A percentile compares a stretch with the other conserved stretches of the same genome.
Evolutionary conservation across 2,113 vertebrate species (phyloP).

Genomic region (Lota lota): DNA sequence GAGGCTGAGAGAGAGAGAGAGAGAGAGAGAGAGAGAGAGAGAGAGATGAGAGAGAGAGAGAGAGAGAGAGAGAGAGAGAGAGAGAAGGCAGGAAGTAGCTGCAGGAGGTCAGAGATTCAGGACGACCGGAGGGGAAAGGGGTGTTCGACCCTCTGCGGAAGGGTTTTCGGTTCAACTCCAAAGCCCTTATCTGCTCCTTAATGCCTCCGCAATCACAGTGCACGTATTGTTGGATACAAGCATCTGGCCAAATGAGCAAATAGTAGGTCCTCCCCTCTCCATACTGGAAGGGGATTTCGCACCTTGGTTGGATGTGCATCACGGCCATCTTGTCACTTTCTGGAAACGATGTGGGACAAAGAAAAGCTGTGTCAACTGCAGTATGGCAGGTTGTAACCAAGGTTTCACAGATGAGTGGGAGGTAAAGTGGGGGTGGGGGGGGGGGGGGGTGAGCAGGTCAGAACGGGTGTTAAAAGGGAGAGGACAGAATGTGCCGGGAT

Average conservation of each 20-base stretch:
- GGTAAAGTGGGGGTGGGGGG: slow-evolving; percentile 1
- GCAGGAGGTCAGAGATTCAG: no score
- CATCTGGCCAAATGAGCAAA: neutral
- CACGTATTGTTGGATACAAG: neutral
- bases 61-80: slow-evolving; percentile 20
- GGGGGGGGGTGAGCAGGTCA: neutral
- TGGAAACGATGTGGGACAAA: slow-evolving; percentile 55
- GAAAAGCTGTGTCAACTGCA: slow-evolving; percentile 54
- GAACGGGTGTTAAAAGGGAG: neutral
- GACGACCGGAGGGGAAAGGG: no score
- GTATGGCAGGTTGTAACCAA: slow-evolving; percentile 62
- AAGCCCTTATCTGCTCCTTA: no score
- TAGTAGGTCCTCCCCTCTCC: slow-evolving; percentile 30
- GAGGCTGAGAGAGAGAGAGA: slow-evolving; percentile 25
- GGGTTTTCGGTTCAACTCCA: no score
- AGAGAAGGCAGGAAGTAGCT: no score
- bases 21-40: no score
- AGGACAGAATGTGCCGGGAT: slow-evolving; percentile 3
- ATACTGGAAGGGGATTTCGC: slow-evolving; percentile 5
- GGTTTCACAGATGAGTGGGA: slow-evolving; percentile 49
- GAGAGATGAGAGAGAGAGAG: neutral
- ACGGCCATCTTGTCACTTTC: slow-evolving; percentile 54
- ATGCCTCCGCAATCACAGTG: no score
- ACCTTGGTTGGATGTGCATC: slow-evolving; percentile 24
- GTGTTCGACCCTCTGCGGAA: no score